Conservation (phyloP, 2,888 invertebrate species). For the Chaitophorus viminalis region DNA sequence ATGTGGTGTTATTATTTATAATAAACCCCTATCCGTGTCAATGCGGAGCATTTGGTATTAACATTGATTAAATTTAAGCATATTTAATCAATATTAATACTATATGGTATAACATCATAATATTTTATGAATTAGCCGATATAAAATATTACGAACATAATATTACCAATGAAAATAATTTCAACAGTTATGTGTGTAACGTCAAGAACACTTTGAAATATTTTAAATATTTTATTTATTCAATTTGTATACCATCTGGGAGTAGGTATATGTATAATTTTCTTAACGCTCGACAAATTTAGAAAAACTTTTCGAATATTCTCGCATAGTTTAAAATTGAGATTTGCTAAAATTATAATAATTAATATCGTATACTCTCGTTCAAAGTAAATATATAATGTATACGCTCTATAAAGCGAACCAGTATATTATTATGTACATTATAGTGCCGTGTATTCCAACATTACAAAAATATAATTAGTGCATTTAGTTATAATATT, state of each 20-base stretch:
- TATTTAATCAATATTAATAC: neutral
- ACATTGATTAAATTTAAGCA: too few relatives aligned
- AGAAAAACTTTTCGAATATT: constrained; percentile 1
- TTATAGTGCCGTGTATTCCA: neutral
- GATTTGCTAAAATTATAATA: constrained; percentile 8
- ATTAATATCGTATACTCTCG: neutral
- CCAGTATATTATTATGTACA: neutral
- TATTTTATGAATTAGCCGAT: too few relatives aligned
- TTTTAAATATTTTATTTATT: neutral
- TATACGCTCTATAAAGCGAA: neutral
- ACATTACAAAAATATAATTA: constrained; percentile 36
- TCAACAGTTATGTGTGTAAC: neutral
- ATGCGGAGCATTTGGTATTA: too few relatives aligned
- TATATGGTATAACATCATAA: too few relatives aligned
- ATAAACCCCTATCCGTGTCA: too few relatives aligned
- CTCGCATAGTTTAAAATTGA: constrained; percentile 17
- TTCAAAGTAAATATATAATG: neutral
- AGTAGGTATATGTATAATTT: neutral
- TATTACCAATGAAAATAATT: neutral
- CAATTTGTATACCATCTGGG: neutral
- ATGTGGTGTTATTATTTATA: too few relatives aligned
- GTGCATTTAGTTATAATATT: constrained; percentile 34
- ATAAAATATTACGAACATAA: neutral
- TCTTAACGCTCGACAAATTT: neutral
- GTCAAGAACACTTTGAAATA: neutral